These are phyloP conservation scores for Spodoptera litura DNA, from an alignment of 1,140 invertebrate species.

Conservation along the genomic window DNA sequence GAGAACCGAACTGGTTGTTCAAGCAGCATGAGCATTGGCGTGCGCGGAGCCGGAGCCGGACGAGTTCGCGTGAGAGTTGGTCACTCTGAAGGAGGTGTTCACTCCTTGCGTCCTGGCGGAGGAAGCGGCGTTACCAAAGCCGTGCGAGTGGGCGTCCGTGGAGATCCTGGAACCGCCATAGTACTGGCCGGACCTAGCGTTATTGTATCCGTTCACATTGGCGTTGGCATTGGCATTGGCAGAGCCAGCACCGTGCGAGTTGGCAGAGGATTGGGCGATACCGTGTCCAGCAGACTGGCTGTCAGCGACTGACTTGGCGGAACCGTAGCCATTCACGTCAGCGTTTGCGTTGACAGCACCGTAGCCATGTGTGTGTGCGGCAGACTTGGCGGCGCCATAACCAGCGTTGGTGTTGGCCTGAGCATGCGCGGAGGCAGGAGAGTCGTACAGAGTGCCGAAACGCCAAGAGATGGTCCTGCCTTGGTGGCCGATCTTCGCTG, in stretches of 20 bases:
- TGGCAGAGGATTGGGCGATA: slow-evolving; percentile 62
- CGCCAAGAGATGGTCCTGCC: slow-evolving; percentile 64
- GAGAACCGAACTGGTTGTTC: slow-evolving; percentile 53
- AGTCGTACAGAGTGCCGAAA: slow-evolving; percentile 69
- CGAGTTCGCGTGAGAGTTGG: slow-evolving; percentile 72
- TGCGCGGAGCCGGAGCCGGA: slow-evolving; percentile 67
- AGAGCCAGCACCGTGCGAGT: slow-evolving; percentile 59
- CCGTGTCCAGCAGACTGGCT: slow-evolving; percentile 58
- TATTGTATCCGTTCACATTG: slow-evolving; percentile 48
- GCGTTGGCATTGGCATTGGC: slow-evolving; percentile 64
- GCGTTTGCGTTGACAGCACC: slow-evolving; percentile 65
- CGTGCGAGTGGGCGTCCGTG: slow-evolving; percentile 68
- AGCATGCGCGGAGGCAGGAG: slow-evolving; percentile 62
- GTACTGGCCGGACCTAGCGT: slow-evolving; percentile 51
- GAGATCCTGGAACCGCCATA: slow-evolving; percentile 59
- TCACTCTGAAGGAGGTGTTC: slow-evolving; percentile 65
- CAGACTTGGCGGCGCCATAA: slow-evolving; percentile 60
- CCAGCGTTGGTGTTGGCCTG: slow-evolving; percentile 59
- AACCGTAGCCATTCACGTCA: slow-evolving; percentile 58
- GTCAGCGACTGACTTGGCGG: slow-evolving; percentile 62
- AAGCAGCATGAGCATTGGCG: slow-evolving; percentile 63
- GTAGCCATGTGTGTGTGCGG: slow-evolving; percentile 59
- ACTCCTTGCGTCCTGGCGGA: slow-evolving; percentile 66
- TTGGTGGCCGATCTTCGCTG: slow-evolving; percentile 57
- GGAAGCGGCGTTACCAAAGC: slow-evolving; percentile 66